phyloP scores from a whole-genome alignment of 2,888 invertebrate genomes.

The Cataglyphis cursor region DNA sequence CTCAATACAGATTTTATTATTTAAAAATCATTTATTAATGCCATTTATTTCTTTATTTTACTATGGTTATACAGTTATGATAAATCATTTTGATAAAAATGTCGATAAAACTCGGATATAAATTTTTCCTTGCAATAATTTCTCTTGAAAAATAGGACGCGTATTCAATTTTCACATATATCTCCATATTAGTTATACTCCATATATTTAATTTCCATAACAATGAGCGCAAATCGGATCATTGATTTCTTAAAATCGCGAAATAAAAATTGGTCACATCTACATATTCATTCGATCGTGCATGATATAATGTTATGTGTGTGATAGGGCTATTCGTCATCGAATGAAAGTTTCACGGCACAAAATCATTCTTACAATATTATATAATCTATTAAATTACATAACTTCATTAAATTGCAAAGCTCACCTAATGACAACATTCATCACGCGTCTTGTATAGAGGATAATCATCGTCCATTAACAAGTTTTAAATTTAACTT shows the following conservation, averaged over 20 bases:
- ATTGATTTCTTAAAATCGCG: conserved; percentile 28
- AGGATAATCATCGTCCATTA: neutral
- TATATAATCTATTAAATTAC: conserved; percentile 48
- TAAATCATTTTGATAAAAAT: conserved; percentile 37
- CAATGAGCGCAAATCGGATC: conserved; percentile 15
- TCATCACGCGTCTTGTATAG: conserved; percentile 4
- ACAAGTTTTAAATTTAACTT: conserved; percentile 26
- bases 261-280: conserved; percentile 10
- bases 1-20: conserved; percentile 15
- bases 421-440: conserved; percentile 21
- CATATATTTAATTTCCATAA: conserved; percentile 42
- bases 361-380: conserved; percentile 26
- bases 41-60: conserved; percentile 16
- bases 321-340: conserved; percentile 19
- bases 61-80: neutral
- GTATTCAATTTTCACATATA: conserved; percentile 32
- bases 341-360: conserved; percentile 11
- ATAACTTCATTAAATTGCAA: conserved; percentile 41
- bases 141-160: neutral
- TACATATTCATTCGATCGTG: conserved; percentile 21
- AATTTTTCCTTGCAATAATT: conserved; percentile 33
- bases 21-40: conserved; percentile 29
- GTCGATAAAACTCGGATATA: conserved; percentile 28
- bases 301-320: conserved; percentile 36
- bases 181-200: conserved; percentile 38